Percentiles rank a stretch among this genome's conserved stretches.
Evolutionary conservation across 1,140 invertebrate species (phyloP).

Genomic region (Lasaia peninsularis): DNA sequence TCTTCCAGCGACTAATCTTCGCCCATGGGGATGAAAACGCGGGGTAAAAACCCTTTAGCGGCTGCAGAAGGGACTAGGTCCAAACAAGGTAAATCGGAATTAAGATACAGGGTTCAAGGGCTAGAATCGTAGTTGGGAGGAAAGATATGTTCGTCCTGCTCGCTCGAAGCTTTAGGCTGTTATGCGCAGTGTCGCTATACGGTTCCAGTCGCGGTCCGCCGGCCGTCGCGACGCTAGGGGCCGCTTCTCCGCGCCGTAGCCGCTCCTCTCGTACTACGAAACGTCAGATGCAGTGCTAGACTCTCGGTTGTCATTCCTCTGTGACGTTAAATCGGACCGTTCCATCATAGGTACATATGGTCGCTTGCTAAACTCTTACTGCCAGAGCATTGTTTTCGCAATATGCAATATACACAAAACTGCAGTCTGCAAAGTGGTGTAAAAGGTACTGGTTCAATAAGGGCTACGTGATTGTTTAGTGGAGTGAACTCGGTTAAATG

Average conservation of each 20-base stretch:
- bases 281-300: conserved; percentile 60
- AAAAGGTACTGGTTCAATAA: conserved; percentile 18
- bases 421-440: conserved; percentile 19
- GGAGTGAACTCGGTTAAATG: conserved; percentile 42
- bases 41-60: conserved; percentile 67
- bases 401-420: conserved; percentile 2
- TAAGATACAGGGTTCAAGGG: conserved; percentile 64
- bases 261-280: conserved; percentile 43
- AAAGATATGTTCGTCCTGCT: conserved; percentile 63
- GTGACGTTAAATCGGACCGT: conserved; percentile 25
- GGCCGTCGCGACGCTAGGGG: conserved; percentile 70
- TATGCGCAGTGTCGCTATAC: conserved; percentile 53
- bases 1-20: conserved; percentile 62
- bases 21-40: conserved; percentile 48
- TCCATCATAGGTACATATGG: conserved; percentile 14
- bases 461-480: conserved; percentile 38
- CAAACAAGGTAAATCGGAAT: conserved; percentile 60
- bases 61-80: conserved; percentile 42
- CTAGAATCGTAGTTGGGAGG: conserved; percentile 55
- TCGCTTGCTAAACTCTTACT: not conserved
- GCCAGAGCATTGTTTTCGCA: not conserved
- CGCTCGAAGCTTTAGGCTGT: conserved; percentile 62
- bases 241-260: conserved; percentile 47
- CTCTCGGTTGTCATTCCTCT: conserved; percentile 27
- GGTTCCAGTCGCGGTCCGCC: conserved; percentile 70